Evolutionary conservation across 2,888 invertebrate species (phyloP).

Genomic region (Syritta pipiens): DNA sequence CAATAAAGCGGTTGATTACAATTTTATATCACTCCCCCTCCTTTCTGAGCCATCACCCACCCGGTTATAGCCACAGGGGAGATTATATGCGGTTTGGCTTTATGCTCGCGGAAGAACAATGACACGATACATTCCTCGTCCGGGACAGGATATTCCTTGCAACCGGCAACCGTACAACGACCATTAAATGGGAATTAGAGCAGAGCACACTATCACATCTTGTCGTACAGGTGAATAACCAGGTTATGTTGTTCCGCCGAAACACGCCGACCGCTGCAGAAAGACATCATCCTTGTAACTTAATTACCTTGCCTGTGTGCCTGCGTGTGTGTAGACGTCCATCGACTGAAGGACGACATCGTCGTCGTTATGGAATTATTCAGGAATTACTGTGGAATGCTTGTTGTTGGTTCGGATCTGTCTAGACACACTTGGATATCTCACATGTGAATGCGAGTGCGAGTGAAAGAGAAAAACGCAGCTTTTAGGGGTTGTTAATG

Average conservation of each 20-base stretch:
- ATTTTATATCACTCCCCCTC: too few relatives aligned
- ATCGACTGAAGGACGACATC: too few relatives aligned
- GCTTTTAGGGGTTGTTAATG: conserved; percentile 43
- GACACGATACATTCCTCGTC: too few relatives aligned
- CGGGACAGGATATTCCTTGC: background rate
- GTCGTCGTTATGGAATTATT: conserved; percentile 26
- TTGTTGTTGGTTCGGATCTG: conserved; percentile 53
- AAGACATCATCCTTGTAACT: background rate
- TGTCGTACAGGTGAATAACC: conserved; percentile 12
- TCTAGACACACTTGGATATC: conserved; percentile 48
- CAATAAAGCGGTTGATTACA: too few relatives aligned
- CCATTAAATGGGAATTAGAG: conserved; percentile 29
- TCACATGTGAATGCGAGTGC: background rate
- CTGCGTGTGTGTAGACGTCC: too few relatives aligned
- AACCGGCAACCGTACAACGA: too few relatives aligned
- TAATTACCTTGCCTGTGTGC: too few relatives aligned
- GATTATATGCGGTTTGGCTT: too few relatives aligned
- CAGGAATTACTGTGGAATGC: conserved; percentile 33
- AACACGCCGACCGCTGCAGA: background rate
- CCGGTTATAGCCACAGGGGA: too few relatives aligned
- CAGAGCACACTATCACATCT: background rate
- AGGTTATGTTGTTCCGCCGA: background rate
- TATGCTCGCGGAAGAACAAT: too few relatives aligned
- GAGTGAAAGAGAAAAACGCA: background rate
- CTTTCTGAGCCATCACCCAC: too few relatives aligned